Conservation (phyloP, 2,113 vertebrate genomes). For the Elgaria multicarinata region DNA sequence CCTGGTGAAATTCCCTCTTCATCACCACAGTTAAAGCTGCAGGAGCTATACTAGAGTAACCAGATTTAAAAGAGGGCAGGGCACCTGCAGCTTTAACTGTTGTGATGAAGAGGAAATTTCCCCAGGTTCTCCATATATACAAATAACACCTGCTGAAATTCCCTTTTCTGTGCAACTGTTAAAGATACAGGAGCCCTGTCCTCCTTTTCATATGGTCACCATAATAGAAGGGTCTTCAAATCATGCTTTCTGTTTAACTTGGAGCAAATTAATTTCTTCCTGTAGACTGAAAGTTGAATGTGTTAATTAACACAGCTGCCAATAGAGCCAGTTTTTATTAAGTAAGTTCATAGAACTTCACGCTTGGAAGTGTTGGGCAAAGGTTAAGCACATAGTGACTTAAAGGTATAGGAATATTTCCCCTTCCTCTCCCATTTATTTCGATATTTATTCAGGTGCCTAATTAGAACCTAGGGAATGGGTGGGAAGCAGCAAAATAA, state of each 20-base stretch:
- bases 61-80: too few species aligned
- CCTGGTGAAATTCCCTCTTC: too few species aligned
- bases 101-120: too few species aligned
- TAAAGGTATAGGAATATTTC: slow-evolving; percentile 40
- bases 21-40: too few species aligned
- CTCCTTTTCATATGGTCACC: too few species aligned
- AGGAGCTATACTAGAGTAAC: too few species aligned
- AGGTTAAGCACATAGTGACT: slow-evolving; percentile 36
- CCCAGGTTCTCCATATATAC: too few species aligned
- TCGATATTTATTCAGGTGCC: slow-evolving; percentile 61
- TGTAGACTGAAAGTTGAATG: not conserved
- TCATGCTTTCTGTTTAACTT: not conserved
- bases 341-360: slow-evolving; percentile 1
- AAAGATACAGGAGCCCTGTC: too few species aligned
- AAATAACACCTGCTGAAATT: too few species aligned
- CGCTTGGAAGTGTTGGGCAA: slow-evolving; percentile 34
- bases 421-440: slow-evolving; percentile 18
- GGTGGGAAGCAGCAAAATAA: slow-evolving; percentile 20
- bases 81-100: too few species aligned
- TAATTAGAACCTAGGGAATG: not conserved
- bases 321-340: slow-evolving; percentile 15
- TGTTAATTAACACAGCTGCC: slow-evolving; percentile 18
- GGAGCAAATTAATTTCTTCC: not conserved
- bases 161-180: too few species aligned
- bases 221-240: not conserved